Percentiles rank a stretch among this genome's conserved stretches.
These are phyloP conservation scores for Hyposoter didymator DNA, from an alignment of 2,888 invertebrate genomes.

Conservation along the genomic window DNA sequence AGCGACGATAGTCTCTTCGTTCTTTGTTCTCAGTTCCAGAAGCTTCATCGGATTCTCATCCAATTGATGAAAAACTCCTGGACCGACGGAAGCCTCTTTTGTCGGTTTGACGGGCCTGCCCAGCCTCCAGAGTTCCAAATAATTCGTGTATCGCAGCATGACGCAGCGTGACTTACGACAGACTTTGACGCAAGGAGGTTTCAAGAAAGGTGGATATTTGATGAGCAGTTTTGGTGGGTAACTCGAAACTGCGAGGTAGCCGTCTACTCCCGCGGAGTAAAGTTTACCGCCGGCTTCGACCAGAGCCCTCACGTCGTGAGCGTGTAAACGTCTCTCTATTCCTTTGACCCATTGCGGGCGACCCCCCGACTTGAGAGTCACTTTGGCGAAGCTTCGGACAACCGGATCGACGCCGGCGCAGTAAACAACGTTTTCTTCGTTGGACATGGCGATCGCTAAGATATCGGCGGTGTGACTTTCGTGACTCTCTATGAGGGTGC, in stretches of 20 bases:
- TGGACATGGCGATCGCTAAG: slow-evolving; percentile 89
- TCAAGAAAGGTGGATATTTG: slow-evolving; percentile 90
- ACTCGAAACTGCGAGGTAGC: slow-evolving; percentile 90
- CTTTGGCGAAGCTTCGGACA: slow-evolving; percentile 90
- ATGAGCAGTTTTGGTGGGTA: slow-evolving; percentile 88
- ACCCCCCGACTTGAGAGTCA: slow-evolving; percentile 85
- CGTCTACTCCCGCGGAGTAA: slow-evolving; percentile 93
- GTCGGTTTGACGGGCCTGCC: slow-evolving; percentile 82
- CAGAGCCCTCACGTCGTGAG: slow-evolving; percentile 94
- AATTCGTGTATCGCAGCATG: slow-evolving; percentile 86
- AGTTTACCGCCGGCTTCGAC: slow-evolving; percentile 88
- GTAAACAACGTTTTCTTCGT: slow-evolving; percentile 89
- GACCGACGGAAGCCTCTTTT: slow-evolving; percentile 63
- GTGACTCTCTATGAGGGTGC: slow-evolving; percentile 91
- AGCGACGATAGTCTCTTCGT: slow-evolving; percentile 89
- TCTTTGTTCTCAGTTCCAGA: slow-evolving; percentile 88
- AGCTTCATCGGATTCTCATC: slow-evolving; percentile 88
- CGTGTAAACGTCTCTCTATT: slow-evolving; percentile 91
- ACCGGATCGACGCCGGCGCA: slow-evolving; percentile 94
- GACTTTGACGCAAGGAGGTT: slow-evolving; percentile 86
- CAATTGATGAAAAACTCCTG: slow-evolving; percentile 73
- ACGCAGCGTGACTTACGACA: slow-evolving; percentile 86
- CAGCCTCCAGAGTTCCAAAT: slow-evolving; percentile 88
- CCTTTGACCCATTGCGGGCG: slow-evolving; percentile 93
- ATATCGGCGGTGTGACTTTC: slow-evolving; percentile 94